These are phyloP conservation scores for Pyralis farinalis DNA, from an alignment of 2,888 invertebrate genomes.

Conservation along the genomic window DNA sequence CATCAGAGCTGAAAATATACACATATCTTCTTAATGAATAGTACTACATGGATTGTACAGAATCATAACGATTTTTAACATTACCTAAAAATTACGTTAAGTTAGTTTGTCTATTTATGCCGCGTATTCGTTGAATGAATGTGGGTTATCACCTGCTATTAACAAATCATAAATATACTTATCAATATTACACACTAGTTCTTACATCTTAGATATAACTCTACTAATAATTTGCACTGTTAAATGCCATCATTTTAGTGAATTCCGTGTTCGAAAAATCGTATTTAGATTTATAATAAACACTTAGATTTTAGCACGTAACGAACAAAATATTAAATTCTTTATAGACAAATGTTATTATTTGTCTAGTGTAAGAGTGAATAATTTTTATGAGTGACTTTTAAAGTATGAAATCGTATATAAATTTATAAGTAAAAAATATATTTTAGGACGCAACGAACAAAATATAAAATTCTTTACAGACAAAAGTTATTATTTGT, in stretches of 20 bases:
- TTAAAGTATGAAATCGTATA: slow-evolving; percentile 22
- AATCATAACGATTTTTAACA: no score
- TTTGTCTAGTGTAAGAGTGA: slow-evolving; percentile 62
- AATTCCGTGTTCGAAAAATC: background rate
- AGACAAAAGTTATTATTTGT: slow-evolving; percentile 55
- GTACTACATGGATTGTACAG: no score
- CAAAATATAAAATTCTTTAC: slow-evolving; percentile 50
- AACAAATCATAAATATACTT: slow-evolving; percentile 39
- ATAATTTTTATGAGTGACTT: no score
- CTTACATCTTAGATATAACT: slow-evolving; percentile 22
- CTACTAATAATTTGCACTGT: slow-evolving; percentile 24
- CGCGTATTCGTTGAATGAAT: slow-evolving; percentile 18
- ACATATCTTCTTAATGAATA: no score
- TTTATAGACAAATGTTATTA: slow-evolving; percentile 50
- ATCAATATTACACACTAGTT: slow-evolving; percentile 26
- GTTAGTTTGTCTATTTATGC: background rate
- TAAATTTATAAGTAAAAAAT: slow-evolving; percentile 22
- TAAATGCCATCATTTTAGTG: slow-evolving; percentile 39
- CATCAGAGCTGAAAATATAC: no score
- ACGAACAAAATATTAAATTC: slow-evolving; percentile 41
- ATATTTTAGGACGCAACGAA: slow-evolving; percentile 21
- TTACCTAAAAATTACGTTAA: no score
- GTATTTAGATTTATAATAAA: background rate
- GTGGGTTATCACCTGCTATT: slow-evolving; percentile 44
- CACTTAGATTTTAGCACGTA: slow-evolving; percentile 14